A percentile compares a stretch with the other conserved stretches of the same genome.
Conservation (phyloP, 2,113 vertebrate genomes). For the Halcyon senegalensis region DNA sequence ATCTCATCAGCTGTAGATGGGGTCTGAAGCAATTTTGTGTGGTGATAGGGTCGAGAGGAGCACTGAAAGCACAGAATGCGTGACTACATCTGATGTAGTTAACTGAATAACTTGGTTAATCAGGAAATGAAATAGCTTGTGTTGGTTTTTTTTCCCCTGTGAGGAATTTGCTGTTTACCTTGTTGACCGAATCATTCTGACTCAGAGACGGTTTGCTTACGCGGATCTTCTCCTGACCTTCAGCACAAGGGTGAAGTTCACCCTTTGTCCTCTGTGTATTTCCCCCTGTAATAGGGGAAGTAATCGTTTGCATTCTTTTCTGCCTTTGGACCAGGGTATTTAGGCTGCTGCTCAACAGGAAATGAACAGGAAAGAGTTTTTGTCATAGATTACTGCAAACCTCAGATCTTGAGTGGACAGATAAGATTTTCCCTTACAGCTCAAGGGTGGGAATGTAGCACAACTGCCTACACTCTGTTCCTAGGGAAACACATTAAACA, state of each 20-base stretch:
- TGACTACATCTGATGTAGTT: slow-evolving; percentile 1
- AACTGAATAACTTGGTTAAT: neutral
- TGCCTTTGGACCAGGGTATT: neutral
- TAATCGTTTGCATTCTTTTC: slow-evolving; percentile 44
- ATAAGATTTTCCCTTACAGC: neutral
- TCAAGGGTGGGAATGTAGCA: neutral
- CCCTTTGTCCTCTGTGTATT: slow-evolving; percentile 41
- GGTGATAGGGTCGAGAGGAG: neutral
- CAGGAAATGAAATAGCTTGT: neutral
- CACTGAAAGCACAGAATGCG: neutral
- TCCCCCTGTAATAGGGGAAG: slow-evolving; percentile 15
- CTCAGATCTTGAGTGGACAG: neutral
- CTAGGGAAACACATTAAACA: neutral
- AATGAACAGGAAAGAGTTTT: slow-evolving; percentile 47
- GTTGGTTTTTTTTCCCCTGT: neutral
- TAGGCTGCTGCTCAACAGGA: slow-evolving; percentile 32
- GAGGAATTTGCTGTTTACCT: slow-evolving; percentile 52
- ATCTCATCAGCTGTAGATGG: neutral
- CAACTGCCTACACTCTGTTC: neutral
- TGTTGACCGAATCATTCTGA: slow-evolving; percentile 25
- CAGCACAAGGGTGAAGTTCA: slow-evolving; percentile 23
- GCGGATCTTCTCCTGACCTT: neutral
- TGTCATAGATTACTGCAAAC: slow-evolving; percentile 28
- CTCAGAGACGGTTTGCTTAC: neutral
- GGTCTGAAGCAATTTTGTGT: neutral